A percentile compares a stretch with the other conserved stretches of the same genome.
These are phyloP conservation scores for Acanthosepion pharaonis DNA, from an alignment of 2,888 invertebrate species.

Conservation along the genomic window DNA sequence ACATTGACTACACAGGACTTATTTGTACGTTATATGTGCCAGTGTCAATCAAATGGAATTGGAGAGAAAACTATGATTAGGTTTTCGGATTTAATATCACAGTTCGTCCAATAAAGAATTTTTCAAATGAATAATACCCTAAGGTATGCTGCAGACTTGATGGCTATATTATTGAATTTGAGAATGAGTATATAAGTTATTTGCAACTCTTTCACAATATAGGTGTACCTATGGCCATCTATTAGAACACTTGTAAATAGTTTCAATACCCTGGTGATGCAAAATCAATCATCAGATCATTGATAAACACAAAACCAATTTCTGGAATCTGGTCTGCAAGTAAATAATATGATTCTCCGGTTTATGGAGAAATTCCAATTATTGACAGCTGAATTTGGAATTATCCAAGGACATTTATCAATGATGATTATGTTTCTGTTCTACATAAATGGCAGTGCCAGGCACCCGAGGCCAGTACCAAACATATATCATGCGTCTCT, in stretches of 20 bases:
- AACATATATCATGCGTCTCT: neutral
- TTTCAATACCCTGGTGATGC: neutral
- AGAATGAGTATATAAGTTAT: neutral
- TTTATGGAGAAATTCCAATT: conserved; percentile 33
- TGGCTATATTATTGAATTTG: neutral
- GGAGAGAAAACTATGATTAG: neutral
- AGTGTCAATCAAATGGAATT: neutral
- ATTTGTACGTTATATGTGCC: neutral
- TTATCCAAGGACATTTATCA: conserved; percentile 20
- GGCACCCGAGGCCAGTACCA: neutral
- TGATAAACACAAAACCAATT: conserved; percentile 12
- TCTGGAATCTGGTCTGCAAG: neutral
- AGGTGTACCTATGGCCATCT: neutral
- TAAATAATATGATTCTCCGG: neutral
- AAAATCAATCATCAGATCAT: conserved; percentile 9
- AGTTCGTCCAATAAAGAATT: neutral
- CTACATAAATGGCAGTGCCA: neutral
- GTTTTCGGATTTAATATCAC: neutral
- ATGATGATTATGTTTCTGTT: neutral
- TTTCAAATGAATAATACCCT: neutral
- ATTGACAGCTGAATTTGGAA: conserved; percentile 22
- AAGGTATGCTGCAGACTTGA: neutral
- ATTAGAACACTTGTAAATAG: neutral
- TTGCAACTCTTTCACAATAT: neutral
- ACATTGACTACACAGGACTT: too few relatives aligned